Percentiles rank a stretch among this genome's conserved stretches.
Evolutionary conservation across 2,888 invertebrate genomes (phyloP).

Genomic region (Criorhina ranunculi): DNA sequence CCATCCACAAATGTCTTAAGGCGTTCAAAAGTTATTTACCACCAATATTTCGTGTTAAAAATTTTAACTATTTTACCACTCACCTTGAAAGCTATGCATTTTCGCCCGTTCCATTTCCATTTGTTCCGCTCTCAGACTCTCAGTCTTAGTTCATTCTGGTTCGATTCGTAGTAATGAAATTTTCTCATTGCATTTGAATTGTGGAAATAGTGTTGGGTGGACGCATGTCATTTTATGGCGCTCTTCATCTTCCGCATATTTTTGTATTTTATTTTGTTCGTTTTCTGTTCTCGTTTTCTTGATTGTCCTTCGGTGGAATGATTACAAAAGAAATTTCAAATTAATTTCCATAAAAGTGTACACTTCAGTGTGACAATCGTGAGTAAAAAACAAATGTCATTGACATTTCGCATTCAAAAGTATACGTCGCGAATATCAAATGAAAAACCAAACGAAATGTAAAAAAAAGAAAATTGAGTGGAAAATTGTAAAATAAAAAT

Average conservation of each 20-base stretch:
- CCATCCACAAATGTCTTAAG: too few relatives aligned
- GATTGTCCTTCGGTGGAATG: conserved; percentile 34
- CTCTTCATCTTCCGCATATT: conserved; percentile 48
- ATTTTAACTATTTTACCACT: background rate
- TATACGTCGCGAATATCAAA: conserved; percentile 41
- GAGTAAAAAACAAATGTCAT: conserved; percentile 43
- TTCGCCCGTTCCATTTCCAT: conserved; percentile 15
- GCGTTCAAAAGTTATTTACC: too few relatives aligned
- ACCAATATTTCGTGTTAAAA: too few relatives aligned
- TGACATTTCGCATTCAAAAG: conserved; percentile 44
- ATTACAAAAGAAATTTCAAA: conserved; percentile 8
- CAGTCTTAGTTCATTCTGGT: conserved; percentile 2
- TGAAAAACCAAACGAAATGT: conserved; percentile 44
- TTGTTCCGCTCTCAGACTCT: background rate
- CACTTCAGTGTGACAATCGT: conserved; percentile 7
- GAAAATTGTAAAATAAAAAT: conserved; percentile 27
- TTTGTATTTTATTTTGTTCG: conserved; percentile 35
- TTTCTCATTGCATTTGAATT: conserved; percentile 52
- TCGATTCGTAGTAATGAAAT: conserved; percentile 8
- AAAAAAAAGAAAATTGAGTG: conserved; percentile 25
- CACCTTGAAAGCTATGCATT: background rate
- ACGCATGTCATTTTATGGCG: conserved; percentile 58
- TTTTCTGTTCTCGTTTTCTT: conserved; percentile 2
- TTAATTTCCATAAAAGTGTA: conserved; percentile 22
- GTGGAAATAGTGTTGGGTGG: conserved; percentile 55